Evolutionary conservation across 2,888 invertebrate species (phyloP).

Genomic region (Anticlea derivata): DNA sequence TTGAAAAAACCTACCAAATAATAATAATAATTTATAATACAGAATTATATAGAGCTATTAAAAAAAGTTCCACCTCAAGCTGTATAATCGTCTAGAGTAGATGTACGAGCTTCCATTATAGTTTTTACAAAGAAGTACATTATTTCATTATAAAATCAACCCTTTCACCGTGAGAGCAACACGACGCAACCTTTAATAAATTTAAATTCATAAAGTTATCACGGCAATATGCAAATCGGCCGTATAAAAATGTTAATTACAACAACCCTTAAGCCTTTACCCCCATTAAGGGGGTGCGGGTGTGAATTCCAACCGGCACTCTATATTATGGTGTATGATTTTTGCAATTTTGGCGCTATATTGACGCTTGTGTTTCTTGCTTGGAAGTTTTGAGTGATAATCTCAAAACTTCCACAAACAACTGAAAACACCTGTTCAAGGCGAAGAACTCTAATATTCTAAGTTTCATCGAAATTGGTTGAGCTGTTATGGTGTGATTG

Average conservation of each 20-base stretch:
- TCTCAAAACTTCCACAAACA: too few species aligned
- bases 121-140: constrained; percentile 17
- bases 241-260: constrained; percentile 66
- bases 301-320: constrained; percentile 30
- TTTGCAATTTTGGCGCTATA: constrained; percentile 25
- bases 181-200: constrained; percentile 56
- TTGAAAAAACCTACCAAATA: too few species aligned
- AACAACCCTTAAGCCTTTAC: constrained; percentile 42
- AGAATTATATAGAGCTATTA: too few species aligned
- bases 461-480: too few species aligned
- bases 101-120: neutral
- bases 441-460: too few species aligned
- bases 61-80: too few species aligned
- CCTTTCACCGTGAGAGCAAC: constrained; percentile 39
- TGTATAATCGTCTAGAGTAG: too few species aligned
- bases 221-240: constrained; percentile 60
- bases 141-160: constrained; percentile 37
- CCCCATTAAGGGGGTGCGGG: constrained; percentile 31
- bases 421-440: too few species aligned
- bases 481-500: too few species aligned
- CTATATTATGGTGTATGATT: constrained; percentile 29
- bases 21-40: too few species aligned
- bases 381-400: too few species aligned
- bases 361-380: too few species aligned
- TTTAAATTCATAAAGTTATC: constrained; percentile 64